Evolutionary conservation across 2,113 vertebrate species (phyloP).

Genomic region (Bungarus multicinctus): DNA sequence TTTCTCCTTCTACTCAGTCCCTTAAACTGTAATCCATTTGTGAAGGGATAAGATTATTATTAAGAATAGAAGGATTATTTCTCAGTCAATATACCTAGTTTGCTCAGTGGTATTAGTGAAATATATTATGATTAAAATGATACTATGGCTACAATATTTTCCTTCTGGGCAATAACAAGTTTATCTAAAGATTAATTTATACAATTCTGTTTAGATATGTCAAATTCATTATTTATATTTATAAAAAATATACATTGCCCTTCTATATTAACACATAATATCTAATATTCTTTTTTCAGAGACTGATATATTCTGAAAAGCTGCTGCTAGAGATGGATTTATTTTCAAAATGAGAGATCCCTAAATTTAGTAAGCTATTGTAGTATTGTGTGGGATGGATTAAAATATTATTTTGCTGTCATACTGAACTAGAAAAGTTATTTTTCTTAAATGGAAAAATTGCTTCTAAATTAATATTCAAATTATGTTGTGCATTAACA

Average conservation of each 20-base stretch:
- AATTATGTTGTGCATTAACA: neutral
- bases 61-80: neutral
- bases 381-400: neutral
- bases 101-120: neutral
- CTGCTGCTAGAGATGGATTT: neutral
- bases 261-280: neutral
- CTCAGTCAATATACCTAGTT: neutral
- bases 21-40: neutral
- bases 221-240: neutral
- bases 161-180: neutral
- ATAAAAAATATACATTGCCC: neutral
- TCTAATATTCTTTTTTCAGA: neutral
- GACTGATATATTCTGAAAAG: neutral
- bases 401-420: neutral
- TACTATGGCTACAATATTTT: neutral
- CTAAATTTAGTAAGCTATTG: neutral
- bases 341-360: neutral
- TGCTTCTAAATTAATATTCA: neutral
- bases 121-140: neutral
- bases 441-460: neutral
- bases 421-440: neutral
- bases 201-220: neutral
- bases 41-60: neutral
- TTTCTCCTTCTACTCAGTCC: neutral
- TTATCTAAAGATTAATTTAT: neutral